Evolutionary conservation across 2,113 vertebrate genomes (phyloP).

Genomic region (Rallus limicola): DNA sequence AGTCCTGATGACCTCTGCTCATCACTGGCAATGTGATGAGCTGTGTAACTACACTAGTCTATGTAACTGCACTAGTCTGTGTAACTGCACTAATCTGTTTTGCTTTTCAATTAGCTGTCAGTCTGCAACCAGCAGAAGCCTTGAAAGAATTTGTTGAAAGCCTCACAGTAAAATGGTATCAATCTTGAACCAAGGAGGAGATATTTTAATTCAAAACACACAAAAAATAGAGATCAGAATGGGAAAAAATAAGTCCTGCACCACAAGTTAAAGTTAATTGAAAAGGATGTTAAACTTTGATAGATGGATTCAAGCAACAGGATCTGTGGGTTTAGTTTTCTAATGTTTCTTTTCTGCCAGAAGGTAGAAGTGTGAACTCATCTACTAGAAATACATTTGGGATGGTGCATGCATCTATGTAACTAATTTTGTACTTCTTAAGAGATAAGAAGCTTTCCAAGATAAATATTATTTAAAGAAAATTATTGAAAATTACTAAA

Average conservation of each 20-base stretch:
- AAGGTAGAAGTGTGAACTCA: background rate
- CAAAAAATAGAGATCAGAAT: background rate
- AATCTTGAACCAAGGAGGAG: background rate
- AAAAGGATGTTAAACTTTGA: background rate
- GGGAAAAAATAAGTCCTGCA: background rate
- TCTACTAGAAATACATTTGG: background rate
- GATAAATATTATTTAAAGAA: background rate
- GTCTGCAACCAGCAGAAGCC: background rate
- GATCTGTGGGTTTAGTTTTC: background rate
- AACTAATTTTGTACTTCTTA: background rate
- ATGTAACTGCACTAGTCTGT: too few relatives aligned
- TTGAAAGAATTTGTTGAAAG: background rate
- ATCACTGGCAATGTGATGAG: background rate
- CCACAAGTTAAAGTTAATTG: background rate
- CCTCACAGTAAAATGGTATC: background rate
- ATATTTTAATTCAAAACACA: background rate
- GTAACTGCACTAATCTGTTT: background rate
- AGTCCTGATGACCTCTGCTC: background rate
- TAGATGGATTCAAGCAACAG: background rate
- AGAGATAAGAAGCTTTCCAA: background rate
- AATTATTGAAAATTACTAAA: background rate
- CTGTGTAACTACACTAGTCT: too few relatives aligned
- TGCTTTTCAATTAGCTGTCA: conserved; percentile 3
- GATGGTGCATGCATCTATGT: background rate
- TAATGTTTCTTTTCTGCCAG: background rate